A percentile compares a stretch with the other conserved stretches of the same genome.
Evolutionary conservation across 2,113 vertebrate genomes (phyloP).

Genomic region (Odobenus rosmarus): DNA sequence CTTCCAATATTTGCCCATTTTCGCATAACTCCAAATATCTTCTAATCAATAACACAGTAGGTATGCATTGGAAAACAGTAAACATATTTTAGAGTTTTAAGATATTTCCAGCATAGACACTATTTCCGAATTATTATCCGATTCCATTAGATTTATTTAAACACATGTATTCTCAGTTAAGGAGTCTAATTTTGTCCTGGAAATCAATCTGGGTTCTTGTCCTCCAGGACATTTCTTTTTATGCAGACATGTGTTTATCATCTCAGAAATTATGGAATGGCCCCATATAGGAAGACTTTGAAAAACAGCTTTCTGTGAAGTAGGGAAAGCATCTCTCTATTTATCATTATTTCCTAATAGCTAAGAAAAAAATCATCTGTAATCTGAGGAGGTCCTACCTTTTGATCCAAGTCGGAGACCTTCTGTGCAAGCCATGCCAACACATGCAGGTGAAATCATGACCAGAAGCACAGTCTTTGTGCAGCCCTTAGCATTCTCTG

Average conservation of each 20-base stretch:
- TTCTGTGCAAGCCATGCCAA: neutral
- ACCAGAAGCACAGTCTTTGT: neutral
- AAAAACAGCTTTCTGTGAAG: neutral
- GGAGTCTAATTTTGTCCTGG: neutral
- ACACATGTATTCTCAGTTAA: neutral
- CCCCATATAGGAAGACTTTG: neutral
- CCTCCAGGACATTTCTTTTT: neutral
- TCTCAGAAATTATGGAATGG: neutral
- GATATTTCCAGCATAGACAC: neutral
- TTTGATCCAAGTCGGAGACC: neutral
- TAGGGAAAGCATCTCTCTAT: neutral
- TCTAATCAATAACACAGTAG: neutral
- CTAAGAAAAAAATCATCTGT: neutral
- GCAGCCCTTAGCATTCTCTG: rapidly evolving
- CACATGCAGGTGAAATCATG: rapidly evolving
- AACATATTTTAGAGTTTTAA: neutral
- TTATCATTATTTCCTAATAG: neutral
- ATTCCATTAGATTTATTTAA: neutral
- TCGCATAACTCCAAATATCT: neutral
- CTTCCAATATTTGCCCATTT: neutral
- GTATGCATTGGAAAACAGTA: neutral
- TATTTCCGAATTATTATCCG: neutral
- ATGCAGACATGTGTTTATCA: neutral
- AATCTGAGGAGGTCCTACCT: neutral
- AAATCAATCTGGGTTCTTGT: neutral